phyloP scores from a whole-genome alignment of 2,113 vertebrate species.

The Phalacrocorax brasilianus region DNA sequence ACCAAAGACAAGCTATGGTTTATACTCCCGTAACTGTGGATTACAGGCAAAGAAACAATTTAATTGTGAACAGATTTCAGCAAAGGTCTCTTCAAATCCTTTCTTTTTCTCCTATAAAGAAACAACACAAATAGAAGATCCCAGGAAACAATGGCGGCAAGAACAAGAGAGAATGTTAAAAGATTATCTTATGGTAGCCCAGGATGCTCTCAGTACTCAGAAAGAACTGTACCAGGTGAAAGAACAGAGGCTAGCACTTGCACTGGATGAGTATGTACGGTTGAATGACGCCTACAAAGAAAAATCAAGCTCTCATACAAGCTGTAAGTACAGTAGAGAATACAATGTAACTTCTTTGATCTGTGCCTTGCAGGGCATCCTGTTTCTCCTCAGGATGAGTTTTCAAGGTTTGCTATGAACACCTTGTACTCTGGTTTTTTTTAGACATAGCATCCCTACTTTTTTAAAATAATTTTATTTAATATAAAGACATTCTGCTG shows the following conservation, averaged over 20 bases:
- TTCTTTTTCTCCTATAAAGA: conserved; percentile 64
- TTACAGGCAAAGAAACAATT: background rate
- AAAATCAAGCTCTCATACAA: conserved; percentile 83
- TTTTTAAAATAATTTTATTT: background rate
- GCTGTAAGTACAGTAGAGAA: conserved; percentile 75
- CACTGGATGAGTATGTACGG: conserved; percentile 81
- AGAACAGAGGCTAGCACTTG: conserved; percentile 83
- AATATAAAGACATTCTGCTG: background rate
- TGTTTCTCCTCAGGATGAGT: background rate
- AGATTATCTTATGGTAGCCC: conserved; percentile 84
- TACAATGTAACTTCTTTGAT: background rate
- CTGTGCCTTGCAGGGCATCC: background rate
- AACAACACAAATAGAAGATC: conserved; percentile 87
- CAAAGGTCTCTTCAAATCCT: background rate
- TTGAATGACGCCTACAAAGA: conserved; percentile 85
- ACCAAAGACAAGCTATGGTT: background rate
- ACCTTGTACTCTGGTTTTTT: background rate
- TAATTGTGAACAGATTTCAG: background rate
- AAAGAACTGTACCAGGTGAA: conserved; percentile 86
- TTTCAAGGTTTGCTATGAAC: background rate
- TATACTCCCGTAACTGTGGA: background rate
- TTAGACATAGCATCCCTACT: background rate
- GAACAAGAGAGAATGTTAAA: conserved; percentile 88
- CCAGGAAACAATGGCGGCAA: conserved; percentile 83
- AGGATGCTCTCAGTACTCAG: conserved; percentile 82